Percentiles rank a stretch among this genome's conserved stretches.
Evolutionary conservation across 2,888 invertebrate species (phyloP).

Genomic region (Melitaea athalia): DNA sequence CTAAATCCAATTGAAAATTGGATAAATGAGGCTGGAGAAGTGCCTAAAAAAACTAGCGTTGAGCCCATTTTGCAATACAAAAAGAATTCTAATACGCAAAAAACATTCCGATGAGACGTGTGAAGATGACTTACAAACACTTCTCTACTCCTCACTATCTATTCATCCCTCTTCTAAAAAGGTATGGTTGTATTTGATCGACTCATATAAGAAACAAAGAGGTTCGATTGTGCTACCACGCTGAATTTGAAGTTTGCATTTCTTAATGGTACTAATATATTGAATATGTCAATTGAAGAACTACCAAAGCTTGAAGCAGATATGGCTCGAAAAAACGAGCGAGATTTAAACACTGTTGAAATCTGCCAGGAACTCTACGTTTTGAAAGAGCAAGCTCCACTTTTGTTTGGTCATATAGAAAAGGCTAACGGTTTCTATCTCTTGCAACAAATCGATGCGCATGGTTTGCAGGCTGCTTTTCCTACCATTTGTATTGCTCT

Average conservation of each 20-base stretch:
- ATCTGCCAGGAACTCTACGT: constrained; percentile 43
- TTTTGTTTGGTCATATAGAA: constrained; percentile 39
- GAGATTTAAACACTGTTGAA: constrained; percentile 43
- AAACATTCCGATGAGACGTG: constrained; percentile 41
- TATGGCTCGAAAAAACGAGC: constrained; percentile 40
- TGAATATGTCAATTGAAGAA: constrained; percentile 43
- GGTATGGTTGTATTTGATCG: constrained; percentile 40
- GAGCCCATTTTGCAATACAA: constrained; percentile 36
- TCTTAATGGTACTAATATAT: constrained; percentile 41
- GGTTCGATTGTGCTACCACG: constrained; percentile 35
- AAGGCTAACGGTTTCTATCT: constrained; percentile 14
- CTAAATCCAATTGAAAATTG: constrained; percentile 40
- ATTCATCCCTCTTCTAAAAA: constrained; percentile 34
- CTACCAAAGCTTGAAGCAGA: constrained; percentile 38
- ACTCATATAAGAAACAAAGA: constrained; percentile 39
- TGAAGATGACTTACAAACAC: constrained; percentile 40
- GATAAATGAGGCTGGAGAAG: constrained; percentile 40
- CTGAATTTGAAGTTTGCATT: constrained; percentile 43
- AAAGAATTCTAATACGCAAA: constrained; percentile 36
- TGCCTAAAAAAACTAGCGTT: constrained; percentile 37
- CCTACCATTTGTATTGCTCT: constrained; percentile 35
- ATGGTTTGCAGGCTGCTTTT: constrained; percentile 39
- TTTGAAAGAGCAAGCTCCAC: constrained; percentile 42
- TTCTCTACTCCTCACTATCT: constrained; percentile 13
- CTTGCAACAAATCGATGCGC: constrained; percentile 38